Percentiles rank a stretch among this genome's conserved stretches.
Evolutionary conservation across 2,888 invertebrate genomes (phyloP).

Genomic region (Didymodactylos carnosus): DNA sequence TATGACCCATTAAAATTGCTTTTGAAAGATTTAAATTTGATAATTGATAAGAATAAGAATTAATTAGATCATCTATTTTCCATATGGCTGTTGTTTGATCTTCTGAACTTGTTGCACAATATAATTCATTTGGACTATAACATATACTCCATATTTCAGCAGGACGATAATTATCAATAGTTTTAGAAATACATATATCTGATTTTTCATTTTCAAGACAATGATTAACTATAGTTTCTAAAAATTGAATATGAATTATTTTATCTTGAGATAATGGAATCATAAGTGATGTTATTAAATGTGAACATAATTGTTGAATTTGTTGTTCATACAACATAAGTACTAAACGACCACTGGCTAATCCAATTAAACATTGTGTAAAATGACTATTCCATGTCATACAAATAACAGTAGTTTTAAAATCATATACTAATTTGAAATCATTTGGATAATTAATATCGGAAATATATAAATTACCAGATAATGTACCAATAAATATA

Average conservation of each 20-base stretch:
- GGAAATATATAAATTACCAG: neutral
- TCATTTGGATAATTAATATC: too few relatives aligned
- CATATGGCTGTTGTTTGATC: neutral
- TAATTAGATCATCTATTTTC: neutral
- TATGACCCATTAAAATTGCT: neutral
- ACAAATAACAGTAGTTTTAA: neutral
- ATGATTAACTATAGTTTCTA: too few relatives aligned
- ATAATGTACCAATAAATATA: neutral
- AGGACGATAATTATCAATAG: too few relatives aligned
- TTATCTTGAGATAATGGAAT: too few relatives aligned
- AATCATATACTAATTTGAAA: neutral
- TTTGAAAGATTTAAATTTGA: too few relatives aligned
- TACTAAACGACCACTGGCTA: neutral
- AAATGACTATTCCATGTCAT: neutral
- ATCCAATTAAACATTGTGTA: neutral
- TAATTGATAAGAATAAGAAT: too few relatives aligned
- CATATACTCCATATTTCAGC: neutral
- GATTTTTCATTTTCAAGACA: neutral
- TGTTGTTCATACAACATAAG: too few relatives aligned
- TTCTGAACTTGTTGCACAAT: neutral
- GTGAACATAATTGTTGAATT: too few relatives aligned
- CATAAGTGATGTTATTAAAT: neutral
- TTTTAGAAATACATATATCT: too few relatives aligned
- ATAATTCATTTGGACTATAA: neutral
- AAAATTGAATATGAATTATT: too few relatives aligned